Conservation (phyloP, 2,797 vertebrate genomes). For the Macroramphosus scolopax region DNA sequence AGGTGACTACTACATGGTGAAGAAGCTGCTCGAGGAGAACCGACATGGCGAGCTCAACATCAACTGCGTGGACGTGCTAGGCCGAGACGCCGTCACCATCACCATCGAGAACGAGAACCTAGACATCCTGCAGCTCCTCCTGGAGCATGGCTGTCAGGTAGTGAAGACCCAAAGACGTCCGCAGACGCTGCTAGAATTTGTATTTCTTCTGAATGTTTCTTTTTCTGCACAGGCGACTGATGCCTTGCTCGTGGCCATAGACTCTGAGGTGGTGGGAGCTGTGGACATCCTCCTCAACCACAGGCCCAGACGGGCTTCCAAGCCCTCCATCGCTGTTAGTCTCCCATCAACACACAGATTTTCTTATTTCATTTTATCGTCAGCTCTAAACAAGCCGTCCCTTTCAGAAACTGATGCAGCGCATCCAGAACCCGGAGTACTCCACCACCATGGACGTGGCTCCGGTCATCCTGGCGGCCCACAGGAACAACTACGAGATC, state of each 20-base stretch:
- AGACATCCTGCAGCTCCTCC: constrained; percentile 93
- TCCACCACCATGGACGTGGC: constrained; percentile 99
- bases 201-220: neutral
- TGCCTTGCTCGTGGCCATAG: constrained; percentile 95
- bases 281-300: constrained; percentile 98
- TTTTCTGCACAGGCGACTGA: constrained; percentile 83
- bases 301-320: constrained; percentile 90
- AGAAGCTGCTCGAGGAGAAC: constrained; percentile 96
- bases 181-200: too few species aligned
- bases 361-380: constrained; percentile 31
- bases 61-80: constrained; percentile 95
- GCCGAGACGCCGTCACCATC: constrained; percentile 94
- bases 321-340: constrained; percentile 94
- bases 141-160: constrained; percentile 98
- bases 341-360: constrained; percentile 7
- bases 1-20: constrained; percentile 99
- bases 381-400: too few species aligned
- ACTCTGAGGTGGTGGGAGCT: constrained; percentile 97
- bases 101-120: constrained; percentile 97
- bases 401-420: constrained; percentile 94
- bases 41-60: constrained; percentile 92
- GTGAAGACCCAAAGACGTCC: neutral
- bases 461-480: constrained; percentile 97
- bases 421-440: constrained; percentile 97
- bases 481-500: constrained; percentile 99